Evolutionary conservation across 2,888 invertebrate genomes (phyloP), one percentile per base, ranked within the genome.

Genomic region (Lasioglossum calceatum): DNA sequence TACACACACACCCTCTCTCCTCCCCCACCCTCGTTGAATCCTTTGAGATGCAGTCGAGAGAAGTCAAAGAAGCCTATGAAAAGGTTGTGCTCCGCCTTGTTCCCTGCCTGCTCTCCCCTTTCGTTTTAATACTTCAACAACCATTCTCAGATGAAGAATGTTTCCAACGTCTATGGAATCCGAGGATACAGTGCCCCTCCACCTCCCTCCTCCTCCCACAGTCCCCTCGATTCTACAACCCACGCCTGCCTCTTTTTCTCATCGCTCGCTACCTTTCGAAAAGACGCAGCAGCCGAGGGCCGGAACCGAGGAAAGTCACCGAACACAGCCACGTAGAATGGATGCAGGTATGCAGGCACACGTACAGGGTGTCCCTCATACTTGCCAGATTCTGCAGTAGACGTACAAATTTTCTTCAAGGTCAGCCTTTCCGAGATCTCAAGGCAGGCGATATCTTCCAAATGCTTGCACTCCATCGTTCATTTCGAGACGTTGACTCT

Each of bases 111-210:
- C 50, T 36, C 64, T 32, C 42, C 50, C 74, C 44, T 75, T 84
- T 77, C 87, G 83, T 84, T 84, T 87, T 87, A 84, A 87, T 87
- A 84, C 87, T 81, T 84, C 81, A 79, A 72, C 86, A 71, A 82
- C 86, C 72, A 86, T 86, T 86, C 80, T 86, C 42, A 47, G 71
- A 44, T 75, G 77, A 86, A 80, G 86, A 87, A 82, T 80, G 86
- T 86, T 86, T 75, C 80, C 80, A 86, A 54, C 86, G 50, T 86
- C 86, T 80, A 77, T 75, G 80, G 86, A 80, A 86, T 86, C 76
- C 82, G 78, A 54, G 87, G 82, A 80, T 79, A 77, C 82, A 64
- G 36, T 23, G 58, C 87, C 58, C 58, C 23, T 5, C 39, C 4
- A 8, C 39, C n/a, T 4, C 42, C 5, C n/a, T 14, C n/a, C 2